Conservation (phyloP, 2,113 vertebrate species). For the Otolemur garnettii region DNA sequence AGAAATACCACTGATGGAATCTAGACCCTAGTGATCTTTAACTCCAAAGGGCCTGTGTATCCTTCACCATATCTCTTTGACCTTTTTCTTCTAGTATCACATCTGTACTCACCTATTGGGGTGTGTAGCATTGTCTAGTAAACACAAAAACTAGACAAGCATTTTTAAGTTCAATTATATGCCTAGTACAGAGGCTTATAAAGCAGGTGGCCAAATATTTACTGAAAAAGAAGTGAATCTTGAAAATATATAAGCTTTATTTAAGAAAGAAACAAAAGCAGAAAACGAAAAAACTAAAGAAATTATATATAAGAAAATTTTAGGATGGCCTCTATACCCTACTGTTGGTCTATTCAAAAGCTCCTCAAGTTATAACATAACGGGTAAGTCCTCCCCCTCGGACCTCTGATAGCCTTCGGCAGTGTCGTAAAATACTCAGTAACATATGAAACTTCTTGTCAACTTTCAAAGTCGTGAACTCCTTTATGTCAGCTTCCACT, state of each 20-base stretch:
- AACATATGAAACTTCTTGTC: constrained; percentile 94
- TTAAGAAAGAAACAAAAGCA: constrained; percentile 14
- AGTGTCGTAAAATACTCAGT: constrained; percentile 95
- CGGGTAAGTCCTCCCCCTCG: constrained; percentile 89
- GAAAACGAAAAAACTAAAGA: not conserved
- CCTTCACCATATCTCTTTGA: not conserved
- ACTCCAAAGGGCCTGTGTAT: not conserved
- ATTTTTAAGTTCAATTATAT: not conserved
- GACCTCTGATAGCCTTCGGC: constrained; percentile 91
- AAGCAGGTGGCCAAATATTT: not conserved
- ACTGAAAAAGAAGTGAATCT: not conserved
- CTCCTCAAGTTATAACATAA: constrained; percentile 90
- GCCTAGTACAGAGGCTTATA: not conserved
- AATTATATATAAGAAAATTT: not conserved
- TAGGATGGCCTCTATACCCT: accelerated
- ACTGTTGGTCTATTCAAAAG: not conserved
- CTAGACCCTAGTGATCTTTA: not conserved
- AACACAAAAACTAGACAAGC: not conserved
- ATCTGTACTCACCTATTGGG: not conserved
- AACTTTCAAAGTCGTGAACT: constrained; percentile 90
- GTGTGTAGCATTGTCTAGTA: not conserved
- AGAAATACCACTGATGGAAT: not conserved
- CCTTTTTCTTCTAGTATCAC: not conserved
- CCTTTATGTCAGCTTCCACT: constrained; percentile 94
- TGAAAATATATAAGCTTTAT: constrained; percentile 46